These are phyloP conservation scores for Planiliza haematocheilus DNA, from an alignment of 2,113 vertebrate species.

Conservation along the genomic window DNA sequence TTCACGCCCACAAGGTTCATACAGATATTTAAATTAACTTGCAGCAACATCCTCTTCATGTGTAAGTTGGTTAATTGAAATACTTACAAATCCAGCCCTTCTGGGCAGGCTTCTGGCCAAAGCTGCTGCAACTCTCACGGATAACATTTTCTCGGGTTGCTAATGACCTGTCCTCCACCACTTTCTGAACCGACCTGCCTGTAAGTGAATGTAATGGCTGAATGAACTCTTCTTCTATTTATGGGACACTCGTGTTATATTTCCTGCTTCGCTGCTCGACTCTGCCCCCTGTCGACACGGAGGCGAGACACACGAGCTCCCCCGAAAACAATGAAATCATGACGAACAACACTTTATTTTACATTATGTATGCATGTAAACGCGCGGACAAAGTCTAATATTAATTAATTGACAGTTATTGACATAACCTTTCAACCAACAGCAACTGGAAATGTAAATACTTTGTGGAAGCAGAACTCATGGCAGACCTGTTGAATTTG, in stretches of 20 bases:
- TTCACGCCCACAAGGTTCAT: slow-evolving; percentile 54
- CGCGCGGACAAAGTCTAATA: no score
- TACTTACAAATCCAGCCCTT: slow-evolving; percentile 91
- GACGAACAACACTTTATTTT: no score
- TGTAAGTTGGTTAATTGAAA: not conserved
- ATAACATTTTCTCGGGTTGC: slow-evolving; percentile 84
- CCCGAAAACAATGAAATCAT: no score
- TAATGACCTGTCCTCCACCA: slow-evolving; percentile 78
- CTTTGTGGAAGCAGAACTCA: no score
- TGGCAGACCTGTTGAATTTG: no score
- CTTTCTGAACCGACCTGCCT: slow-evolving; percentile 64
- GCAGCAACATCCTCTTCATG: not conserved
- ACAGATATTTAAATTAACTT: slow-evolving; percentile 5
- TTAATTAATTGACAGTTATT: no score
- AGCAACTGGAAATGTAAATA: no score
- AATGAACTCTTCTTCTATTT: slow-evolving; percentile 76
- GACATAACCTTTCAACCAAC: no score
- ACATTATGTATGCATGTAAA: no score
- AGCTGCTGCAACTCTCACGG: slow-evolving; percentile 91
- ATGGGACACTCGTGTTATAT: not conserved
- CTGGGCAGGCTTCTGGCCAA: slow-evolving; percentile 88
- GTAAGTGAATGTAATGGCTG: slow-evolving; percentile 76
- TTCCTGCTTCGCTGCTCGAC: not conserved
- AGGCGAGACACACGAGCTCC: no score
- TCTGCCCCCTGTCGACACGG: slow-evolving; percentile 45